Evolutionary conservation across 2,888 invertebrate species (phyloP), one percentile per base, ranked within the genome.

Genomic region (Lobophora halterata): DNA sequence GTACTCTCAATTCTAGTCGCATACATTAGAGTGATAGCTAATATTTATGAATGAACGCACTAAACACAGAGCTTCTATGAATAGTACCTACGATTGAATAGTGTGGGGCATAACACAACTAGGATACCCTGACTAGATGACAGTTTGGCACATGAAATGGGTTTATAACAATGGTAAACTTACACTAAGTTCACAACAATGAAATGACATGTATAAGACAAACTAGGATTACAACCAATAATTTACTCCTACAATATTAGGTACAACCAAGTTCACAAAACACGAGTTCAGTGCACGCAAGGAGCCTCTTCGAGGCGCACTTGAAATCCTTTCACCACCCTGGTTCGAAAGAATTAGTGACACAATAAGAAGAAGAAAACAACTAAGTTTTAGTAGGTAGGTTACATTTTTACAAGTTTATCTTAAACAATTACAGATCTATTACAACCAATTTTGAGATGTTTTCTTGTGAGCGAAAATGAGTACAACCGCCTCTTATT

Each of bases 111-210:
- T 57, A 51, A 49, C 58, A 71, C 65, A 68, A 61, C 71, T 79
- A 75, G 21, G 26, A 19, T 66, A 80, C 79, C 76, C 77, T 80
- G 82, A 81, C 80, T 85, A 79, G 79, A 75, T 61, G 68, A 69
- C 55, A 49, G 53, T 55, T 76, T 78, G 82, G 75, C 85, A 81
- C 79, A 54, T 79, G 79, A 79, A 80, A 79, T 78, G 76, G 75
- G 79, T 67, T 69, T 67, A 66, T 71, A 68, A 71, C 65, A 65
- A 56, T 64, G 65, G 65, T 61, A 51, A 41, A 64, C 61, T 66
- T 64, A 60, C 46, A 54, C 55, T 64, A 59, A 62, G 49, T 55
- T 49, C 55, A 55, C 38, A 50, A 50, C 32, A 51, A 55, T 49
- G 49, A 51, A 56, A 54, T 46, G 42, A 52, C 56, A 48, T 30